A percentile compares a stretch with the other conserved stretches of the same genome.
phyloP scores from a whole-genome alignment of 2,888 invertebrate genomes.

The Pachydiplax longipennis region DNA sequence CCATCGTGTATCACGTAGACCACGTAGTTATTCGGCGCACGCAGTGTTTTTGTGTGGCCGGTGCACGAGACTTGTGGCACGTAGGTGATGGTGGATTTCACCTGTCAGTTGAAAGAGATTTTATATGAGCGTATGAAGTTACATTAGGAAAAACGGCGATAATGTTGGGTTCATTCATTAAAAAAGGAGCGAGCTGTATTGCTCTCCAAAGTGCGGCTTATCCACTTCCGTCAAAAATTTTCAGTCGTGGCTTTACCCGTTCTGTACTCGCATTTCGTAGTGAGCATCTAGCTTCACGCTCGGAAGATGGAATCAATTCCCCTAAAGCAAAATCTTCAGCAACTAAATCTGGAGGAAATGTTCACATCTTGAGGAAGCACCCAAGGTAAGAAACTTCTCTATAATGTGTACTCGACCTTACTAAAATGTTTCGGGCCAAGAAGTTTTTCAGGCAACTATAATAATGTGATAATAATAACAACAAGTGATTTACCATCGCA shows the following conservation, averaged over 20 bases:
- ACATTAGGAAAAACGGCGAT: background rate
- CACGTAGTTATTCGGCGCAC: slow-evolving; percentile 5
- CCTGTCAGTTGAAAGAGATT: background rate
- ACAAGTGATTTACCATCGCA: background rate
- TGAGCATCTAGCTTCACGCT: slow-evolving; percentile 7
- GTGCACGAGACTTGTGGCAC: slow-evolving; percentile 25
- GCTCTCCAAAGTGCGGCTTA: background rate
- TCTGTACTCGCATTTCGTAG: background rate
- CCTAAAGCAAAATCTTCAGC: background rate
- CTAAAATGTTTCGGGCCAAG: too few relatives aligned
- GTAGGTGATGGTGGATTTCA: slow-evolving; percentile 31
- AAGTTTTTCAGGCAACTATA: too few relatives aligned
- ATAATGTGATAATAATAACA: too few relatives aligned
- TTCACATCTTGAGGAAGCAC: background rate
- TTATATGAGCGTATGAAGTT: background rate
- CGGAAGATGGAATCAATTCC: background rate
- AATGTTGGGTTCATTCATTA: slow-evolving; percentile 31
- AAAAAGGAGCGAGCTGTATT: slow-evolving; percentile 2
- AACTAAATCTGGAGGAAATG: background rate
- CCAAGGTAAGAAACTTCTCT: background rate
- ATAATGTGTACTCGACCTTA: background rate
- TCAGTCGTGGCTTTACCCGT: slow-evolving; percentile 16
- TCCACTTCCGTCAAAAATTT: slow-evolving; percentile 29
- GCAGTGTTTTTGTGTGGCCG: slow-evolving; percentile 1
- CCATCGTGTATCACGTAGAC: background rate